These are phyloP conservation scores for Aradus depressus DNA, from an alignment of 2,888 invertebrate genomes.

Conservation along the genomic window DNA sequence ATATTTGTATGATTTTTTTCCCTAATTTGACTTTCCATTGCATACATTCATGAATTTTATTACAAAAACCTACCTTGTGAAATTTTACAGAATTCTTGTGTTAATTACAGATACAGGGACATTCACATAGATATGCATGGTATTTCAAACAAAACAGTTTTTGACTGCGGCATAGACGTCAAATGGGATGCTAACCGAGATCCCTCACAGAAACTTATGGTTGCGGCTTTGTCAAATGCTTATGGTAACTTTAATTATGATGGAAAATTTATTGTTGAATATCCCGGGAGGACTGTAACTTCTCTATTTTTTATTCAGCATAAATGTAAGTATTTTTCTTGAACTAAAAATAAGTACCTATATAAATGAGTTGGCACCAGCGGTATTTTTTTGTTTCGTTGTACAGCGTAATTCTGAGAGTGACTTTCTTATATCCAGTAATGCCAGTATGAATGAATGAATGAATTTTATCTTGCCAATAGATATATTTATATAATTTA, in stretches of 20 bases:
- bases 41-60: not conserved
- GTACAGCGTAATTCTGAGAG: no score
- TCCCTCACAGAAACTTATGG: constrained; percentile 57
- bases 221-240: constrained; percentile 19
- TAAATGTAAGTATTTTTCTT: constrained; percentile 42
- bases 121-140: constrained; percentile 56
- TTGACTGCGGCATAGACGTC: constrained; percentile 57
- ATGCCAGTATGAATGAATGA: no score
- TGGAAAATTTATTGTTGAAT: constrained; percentile 53
- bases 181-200: constrained; percentile 82
- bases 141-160: constrained; percentile 47
- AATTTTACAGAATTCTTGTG: not conserved
- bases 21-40: not conserved
- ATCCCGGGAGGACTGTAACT: constrained; percentile 62
- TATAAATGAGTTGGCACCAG: no score
- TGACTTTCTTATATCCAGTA: no score
- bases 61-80: not conserved
- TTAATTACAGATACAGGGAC: constrained; percentile 51
- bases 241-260: constrained; percentile 45
- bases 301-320: constrained; percentile 52
- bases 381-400: no score
- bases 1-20: not conserved
- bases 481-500: no score
- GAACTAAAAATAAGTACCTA: no score
- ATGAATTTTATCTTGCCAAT: not conserved